These are phyloP conservation scores for Tokudaia muenninki DNA, from an alignment of 2,797 vertebrate species.

Conservation along the genomic window DNA sequence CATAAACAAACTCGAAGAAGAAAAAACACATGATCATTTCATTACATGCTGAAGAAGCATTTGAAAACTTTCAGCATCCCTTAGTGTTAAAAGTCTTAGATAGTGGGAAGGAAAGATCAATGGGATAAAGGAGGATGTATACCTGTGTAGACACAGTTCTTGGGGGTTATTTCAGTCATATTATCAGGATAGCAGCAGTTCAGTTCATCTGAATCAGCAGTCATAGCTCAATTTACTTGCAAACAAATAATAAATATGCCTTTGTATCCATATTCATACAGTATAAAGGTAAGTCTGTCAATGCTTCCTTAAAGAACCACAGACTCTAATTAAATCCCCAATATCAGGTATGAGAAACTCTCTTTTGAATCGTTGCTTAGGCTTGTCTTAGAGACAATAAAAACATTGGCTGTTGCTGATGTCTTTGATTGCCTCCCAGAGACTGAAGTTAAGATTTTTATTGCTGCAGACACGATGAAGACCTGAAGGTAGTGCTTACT, in stretches of 20 bases:
- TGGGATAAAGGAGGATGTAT: background rate
- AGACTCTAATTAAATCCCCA: background rate
- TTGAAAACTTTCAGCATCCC: no score
- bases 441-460: background rate
- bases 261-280: background rate
- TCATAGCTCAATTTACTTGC: background rate
- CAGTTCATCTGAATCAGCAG: background rate
- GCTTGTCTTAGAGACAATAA: background rate
- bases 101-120: background rate
- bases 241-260: background rate
- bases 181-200: background rate
- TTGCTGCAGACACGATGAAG: background rate
- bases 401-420: background rate
- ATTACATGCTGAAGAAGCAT: no score
- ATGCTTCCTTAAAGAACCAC: background rate
- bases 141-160: background rate
- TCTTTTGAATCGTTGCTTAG: background rate
- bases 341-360: background rate
- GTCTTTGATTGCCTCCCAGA: background rate
- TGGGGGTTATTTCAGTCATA: background rate
- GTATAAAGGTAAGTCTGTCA: background rate
- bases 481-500: background rate
- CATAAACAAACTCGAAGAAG: no score
- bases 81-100: no score
- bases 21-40: no score